Percentiles rank a stretch among this genome's conserved stretches.
Evolutionary conservation across 2,888 invertebrate species (phyloP).

Genomic region (Halictus quadricinctus): DNA sequence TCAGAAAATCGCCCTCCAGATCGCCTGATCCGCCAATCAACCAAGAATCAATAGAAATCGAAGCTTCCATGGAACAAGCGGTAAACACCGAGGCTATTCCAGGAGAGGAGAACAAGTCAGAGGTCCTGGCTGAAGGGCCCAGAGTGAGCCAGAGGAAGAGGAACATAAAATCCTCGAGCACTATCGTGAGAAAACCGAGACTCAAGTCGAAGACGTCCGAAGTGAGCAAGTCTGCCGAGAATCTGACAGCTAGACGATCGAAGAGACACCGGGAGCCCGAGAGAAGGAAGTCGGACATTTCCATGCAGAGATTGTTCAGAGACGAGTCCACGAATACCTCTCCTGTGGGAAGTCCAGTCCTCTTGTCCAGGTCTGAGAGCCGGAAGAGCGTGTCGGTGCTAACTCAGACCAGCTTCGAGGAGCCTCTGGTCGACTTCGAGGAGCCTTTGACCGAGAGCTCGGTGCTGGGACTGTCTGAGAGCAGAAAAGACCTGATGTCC

Average conservation of each 20-base stretch:
- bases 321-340: constrained; percentile 80
- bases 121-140: background rate
- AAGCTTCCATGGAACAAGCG: background rate
- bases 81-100: background rate
- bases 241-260: constrained; percentile 68
- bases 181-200: constrained; percentile 73
- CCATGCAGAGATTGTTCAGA: constrained; percentile 70
- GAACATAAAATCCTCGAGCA: constrained; percentile 56
- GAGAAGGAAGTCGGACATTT: constrained; percentile 78
- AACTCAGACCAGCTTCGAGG: constrained; percentile 79
- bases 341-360: constrained; percentile 68
- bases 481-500: constrained; percentile 63
- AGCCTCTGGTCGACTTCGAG: constrained; percentile 53
- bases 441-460: constrained; percentile 48
- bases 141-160: constrained; percentile 32
- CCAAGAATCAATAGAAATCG: constrained; percentile 14
- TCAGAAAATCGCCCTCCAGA: constrained; percentile 48
- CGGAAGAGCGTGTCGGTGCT: constrained; percentile 75
- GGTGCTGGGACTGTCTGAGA: constrained; percentile 68
- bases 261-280: constrained; percentile 76
- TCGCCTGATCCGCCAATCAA: constrained; percentile 54
- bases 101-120: background rate
- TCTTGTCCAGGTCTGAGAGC: constrained; percentile 64
- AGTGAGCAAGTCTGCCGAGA: constrained; percentile 78
- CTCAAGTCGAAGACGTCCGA: constrained; percentile 75